These are phyloP conservation scores for Hemiprocne comata DNA, from an alignment of 2,113 vertebrate genomes.

Conservation along the genomic window DNA sequence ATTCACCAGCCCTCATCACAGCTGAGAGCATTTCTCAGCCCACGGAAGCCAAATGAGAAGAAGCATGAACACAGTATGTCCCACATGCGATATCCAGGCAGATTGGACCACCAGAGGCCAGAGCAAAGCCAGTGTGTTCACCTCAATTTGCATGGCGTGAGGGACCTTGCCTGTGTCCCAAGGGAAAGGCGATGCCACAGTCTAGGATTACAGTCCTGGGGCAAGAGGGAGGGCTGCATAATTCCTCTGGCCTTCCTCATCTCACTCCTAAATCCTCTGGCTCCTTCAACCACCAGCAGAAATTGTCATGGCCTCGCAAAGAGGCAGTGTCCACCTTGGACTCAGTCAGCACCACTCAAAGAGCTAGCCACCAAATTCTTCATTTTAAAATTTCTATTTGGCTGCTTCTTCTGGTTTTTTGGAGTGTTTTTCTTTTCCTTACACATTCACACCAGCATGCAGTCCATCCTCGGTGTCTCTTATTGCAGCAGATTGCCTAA, in stretches of 20 bases:
- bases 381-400: not conserved
- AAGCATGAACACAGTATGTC: rapidly evolving
- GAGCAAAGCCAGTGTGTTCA: not conserved
- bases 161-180: not conserved
- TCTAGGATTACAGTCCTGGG: not conserved
- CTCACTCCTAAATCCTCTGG: rapidly evolving
- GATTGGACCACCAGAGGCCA: rapidly evolving
- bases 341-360: not conserved
- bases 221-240: not conserved
- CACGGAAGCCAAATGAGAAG: not conserved
- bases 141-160: rapidly evolving
- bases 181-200: not conserved
- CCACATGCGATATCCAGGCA: not conserved
- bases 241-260: not conserved
- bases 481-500: not conserved
- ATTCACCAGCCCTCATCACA: rapidly evolving
- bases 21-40: not conserved
- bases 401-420: not conserved
- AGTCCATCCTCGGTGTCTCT: not conserved
- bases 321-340: not conserved
- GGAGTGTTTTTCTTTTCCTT: not conserved
- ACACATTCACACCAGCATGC: not conserved
- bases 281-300: rapidly evolving
- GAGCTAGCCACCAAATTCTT: not conserved
- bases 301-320: not conserved